Evolutionary conservation across 2,888 invertebrate species (phyloP).

Genomic region (Erynnis tages): DNA sequence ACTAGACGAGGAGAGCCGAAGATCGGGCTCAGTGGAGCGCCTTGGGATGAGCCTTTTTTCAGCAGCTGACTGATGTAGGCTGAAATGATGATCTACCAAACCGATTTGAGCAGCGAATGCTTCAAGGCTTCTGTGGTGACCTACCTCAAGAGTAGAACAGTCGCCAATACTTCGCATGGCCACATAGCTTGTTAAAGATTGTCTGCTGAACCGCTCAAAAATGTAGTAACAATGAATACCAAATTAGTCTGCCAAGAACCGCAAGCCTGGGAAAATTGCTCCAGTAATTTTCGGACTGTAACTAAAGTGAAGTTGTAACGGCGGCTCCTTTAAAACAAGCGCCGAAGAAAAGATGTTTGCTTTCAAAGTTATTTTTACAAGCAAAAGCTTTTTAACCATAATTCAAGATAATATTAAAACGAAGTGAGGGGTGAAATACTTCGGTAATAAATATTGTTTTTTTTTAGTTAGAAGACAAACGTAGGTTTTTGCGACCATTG

Average conservation of each 20-base stretch:
- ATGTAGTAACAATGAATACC: slow-evolving; percentile 9
- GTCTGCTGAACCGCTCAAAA: slow-evolving; percentile 25
- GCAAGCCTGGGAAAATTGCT: slow-evolving; percentile 12
- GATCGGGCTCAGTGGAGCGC: too few species aligned
- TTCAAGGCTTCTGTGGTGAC: too few species aligned
- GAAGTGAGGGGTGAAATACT: slow-evolving; percentile 10
- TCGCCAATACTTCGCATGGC: too few species aligned
- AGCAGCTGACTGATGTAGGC: too few species aligned
- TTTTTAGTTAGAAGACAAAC: not conserved
- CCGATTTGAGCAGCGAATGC: too few species aligned
- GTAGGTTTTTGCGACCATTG: too few species aligned
- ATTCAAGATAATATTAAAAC: slow-evolving; percentile 14
- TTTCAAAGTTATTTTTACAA: slow-evolving; percentile 24
- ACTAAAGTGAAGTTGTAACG: slow-evolving; percentile 14
- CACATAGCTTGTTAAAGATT: too few species aligned
- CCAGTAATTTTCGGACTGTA: slow-evolving; percentile 21
- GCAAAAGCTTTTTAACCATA: slow-evolving; percentile 23
- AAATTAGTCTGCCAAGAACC: slow-evolving; percentile 12
- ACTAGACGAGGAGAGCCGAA: too few species aligned
- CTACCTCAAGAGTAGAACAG: too few species aligned
- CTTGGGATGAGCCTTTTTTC: too few species aligned
- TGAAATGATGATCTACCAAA: too few species aligned
- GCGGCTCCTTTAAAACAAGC: slow-evolving; percentile 20
- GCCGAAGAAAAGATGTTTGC: slow-evolving; percentile 28
- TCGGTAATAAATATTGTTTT: not conserved